Base-by-base conservation (phyloP, 2,113 vertebrate species). In the Apteryx mantelli region DNA sequence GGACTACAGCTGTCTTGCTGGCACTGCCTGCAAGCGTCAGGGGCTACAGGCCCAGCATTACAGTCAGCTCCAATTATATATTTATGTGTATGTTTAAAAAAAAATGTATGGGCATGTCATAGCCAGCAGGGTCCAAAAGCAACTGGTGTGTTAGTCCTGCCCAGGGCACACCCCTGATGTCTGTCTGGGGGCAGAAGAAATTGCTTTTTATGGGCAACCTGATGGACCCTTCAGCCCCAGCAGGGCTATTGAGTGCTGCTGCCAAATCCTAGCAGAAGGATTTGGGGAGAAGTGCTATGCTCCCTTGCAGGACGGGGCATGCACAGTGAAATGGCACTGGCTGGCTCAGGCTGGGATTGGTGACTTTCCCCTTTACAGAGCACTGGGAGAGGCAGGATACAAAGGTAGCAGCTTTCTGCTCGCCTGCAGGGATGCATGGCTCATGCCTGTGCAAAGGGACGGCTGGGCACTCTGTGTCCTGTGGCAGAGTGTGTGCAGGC, bases 1-100 rank as follows among this genome's bases (percentile, higher is more conserved):
- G 85, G 50, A 7, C 24, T 12, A 4, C 94, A 94, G 94, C 82
- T 95, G 95, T 91, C 50, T 77, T 60, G 66, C 61, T 86, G 91
- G 66, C 83, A 74, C 60, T 22, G 55, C 76, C 65, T 15, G 40
- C 21, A 5, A 13, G 55, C 2, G 2, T 4, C 19, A 9, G 46
- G 52, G 26, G 56, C 83, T 68, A 12, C 52, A 6, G 56, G 18
- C 18, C 34, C 11, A 3, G 50, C 65, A 5, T 38, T 28, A 9
- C 78, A 14, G 5, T 5, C 82, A 42, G 82, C 88, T 64, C 88
- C 2, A 10, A 30, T 36, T 8, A 26, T 14, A n/a, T 4, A 26
- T 3, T 9, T 5, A 30, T 28, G 32, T 22, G 56, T 9, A 42
- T 1, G 3, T 32, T 46, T 17, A 11, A 60, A 34, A 11, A 34